Evolutionary conservation across 1,140 invertebrate genomes (phyloP), one percentile per base, ranked within the genome.

Genomic region (Parapsyche elsis): DNA sequence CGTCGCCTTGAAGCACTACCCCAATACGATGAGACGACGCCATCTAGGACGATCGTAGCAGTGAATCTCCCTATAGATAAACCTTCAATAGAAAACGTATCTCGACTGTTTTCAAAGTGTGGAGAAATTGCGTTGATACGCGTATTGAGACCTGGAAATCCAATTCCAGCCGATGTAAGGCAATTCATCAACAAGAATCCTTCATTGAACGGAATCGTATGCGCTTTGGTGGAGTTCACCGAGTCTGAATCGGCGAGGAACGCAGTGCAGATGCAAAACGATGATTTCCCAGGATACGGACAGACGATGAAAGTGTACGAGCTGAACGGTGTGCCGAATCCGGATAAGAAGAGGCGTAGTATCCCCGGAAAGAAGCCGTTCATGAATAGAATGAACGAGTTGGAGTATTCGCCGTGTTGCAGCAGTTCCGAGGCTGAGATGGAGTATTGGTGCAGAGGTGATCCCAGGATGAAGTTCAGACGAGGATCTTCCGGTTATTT

Each of bases 141-240:
- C 64, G 94, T 98, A 57, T 88, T 98, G 14, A 91, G 94, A 76
- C 95, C 96, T 0, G 95, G 96, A 24, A 95, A 95, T 87, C 93
- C 95, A 14, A 92, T 96, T 59, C 96, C 96, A 4, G 93, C 95
- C 23, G 96, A 98, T 88, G 94, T 97, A 16, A 92, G 95, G 76
- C 94, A 95, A 86, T 95, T 97, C 84, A 93, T 95, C 81, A 94
- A 95, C 85, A 97, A 96, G 86, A 94, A 96, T 86, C 95, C 95
- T n/a, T 95, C 96, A 85, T 90, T 97, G 85, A 92, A 92, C 78
- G 94, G 93, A 80, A 92, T 94, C 84, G 93, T 96, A 80, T 97
- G 95, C 88, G 96, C 96, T 9, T 90, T 97, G 82, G 92, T 97
- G 57, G 96, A 98, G 88, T 98, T 97, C 86, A 94, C 95, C 71